Evolutionary conservation across 1,140 invertebrate genomes (phyloP), one percentile per base, ranked within the genome.

Genomic region (Proales similis): DNA sequence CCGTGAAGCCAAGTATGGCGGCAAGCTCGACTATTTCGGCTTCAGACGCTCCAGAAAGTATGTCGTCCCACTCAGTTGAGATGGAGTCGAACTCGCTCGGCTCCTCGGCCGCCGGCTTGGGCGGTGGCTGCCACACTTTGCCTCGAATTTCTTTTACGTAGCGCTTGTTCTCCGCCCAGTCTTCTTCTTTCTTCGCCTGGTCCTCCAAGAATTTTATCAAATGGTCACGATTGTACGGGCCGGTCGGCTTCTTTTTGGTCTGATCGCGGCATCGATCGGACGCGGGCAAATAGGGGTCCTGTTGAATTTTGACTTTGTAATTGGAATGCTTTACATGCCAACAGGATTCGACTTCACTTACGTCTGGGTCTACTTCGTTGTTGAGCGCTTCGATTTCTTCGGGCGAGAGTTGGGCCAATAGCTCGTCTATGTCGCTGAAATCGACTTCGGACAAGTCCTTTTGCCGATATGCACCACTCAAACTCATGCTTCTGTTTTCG

Each of bases 21-120:
- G 94, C 94, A 69, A 99, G 81, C 81, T 99, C 94, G 68, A 98
- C 96, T 66, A 99, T 86, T 81, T 99, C 94, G 77, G 95, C 90
- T 79, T 98, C 93, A 65, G 87, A 83, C 32, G 94, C 94, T 67
- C 81, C 79, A 14, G 80, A 82, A 17, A 98, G 79, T n/a, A 93
- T 90, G 71, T 85, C 82, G 75, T 94, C 91, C 77, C 91, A 94
- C 74, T 96, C 92, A 73, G 94, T 90, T 65, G 90, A 89, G 43
- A 86, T 83, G 70, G 92, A 90, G 74, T 90, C 85, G 17, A 68
- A 48, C 76, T 90, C 86, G 69, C 88, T 85, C 7, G 63, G 57
- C 47, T 53, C 48, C 70, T 85, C 82, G 68, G 36, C 19, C 46
- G 14, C 45, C 17, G 49, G 49, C 48, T 53, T 45, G 12, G 48